phyloP scores from a whole-genome alignment of 2,113 vertebrate genomes.

The Gallinago paraguaiae region DNA sequence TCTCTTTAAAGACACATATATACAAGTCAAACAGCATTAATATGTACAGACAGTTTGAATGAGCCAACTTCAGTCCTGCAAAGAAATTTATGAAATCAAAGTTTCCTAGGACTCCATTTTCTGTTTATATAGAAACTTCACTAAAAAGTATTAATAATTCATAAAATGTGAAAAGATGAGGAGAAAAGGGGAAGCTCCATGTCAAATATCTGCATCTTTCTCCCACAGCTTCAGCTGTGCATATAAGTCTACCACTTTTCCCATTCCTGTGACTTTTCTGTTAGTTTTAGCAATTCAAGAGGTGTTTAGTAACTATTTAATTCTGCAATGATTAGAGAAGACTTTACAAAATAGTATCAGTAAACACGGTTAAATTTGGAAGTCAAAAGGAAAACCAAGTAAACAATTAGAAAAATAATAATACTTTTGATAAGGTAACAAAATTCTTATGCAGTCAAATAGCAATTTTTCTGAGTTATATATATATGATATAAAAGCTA shows the following conservation, averaged over 20 bases:
- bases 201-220: neutral
- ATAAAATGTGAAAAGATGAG: neutral
- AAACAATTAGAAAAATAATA: neutral
- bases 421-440: neutral
- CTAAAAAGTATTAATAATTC: neutral
- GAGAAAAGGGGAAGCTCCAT: neutral
- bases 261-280: neutral
- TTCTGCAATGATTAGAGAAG: slow-evolving; percentile 3
- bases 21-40: neutral
- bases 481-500: neutral
- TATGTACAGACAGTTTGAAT: neutral
- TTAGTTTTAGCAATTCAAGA: slow-evolving; percentile 9
- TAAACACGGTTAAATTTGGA: slow-evolving; percentile 35
- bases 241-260: neutral
- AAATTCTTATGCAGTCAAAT: neutral
- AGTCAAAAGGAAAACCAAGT: neutral
- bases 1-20: neutral
- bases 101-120: neutral
- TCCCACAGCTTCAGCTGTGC: neutral
- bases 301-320: neutral
- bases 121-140: neutral
- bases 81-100: neutral
- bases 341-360: neutral
- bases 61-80: neutral
- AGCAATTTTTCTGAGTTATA: neutral